Conservation (phyloP, 2,113 vertebrate genomes). For the Rhabdornis inornatus region DNA sequence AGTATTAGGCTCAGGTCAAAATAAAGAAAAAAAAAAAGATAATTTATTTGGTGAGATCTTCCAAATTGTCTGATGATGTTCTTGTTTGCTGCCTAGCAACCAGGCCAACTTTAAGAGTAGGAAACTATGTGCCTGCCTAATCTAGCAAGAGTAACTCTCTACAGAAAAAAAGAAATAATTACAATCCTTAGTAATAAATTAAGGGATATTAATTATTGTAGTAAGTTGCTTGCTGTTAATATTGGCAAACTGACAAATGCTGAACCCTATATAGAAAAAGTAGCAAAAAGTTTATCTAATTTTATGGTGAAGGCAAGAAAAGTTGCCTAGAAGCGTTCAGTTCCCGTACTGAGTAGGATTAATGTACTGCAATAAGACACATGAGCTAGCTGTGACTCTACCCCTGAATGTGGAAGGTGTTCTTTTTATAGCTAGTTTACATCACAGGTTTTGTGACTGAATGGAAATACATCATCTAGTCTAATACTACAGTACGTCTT, state of each 20-base stretch:
- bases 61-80: background rate
- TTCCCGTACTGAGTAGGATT: background rate
- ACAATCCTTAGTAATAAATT: background rate
- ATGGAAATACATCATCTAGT: background rate
- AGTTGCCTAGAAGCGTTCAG: background rate
- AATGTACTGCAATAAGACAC: background rate
- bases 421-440: background rate
- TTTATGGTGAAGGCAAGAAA: background rate
- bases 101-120: background rate
- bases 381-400: background rate
- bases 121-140: background rate
- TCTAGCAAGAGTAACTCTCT: background rate
- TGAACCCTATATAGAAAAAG: background rate
- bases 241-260: background rate
- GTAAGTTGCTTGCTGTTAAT: background rate
- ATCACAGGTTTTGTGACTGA: background rate
- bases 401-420: background rate
- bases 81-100: slow-evolving; percentile 20
- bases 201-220: background rate
- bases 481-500: background rate
- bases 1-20: background rate
- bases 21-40: background rate
- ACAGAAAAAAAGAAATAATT: background rate
- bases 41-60: background rate
- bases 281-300: background rate